These are phyloP conservation scores for Pheosia gnoma DNA, from an alignment of 2,888 invertebrate species.

Conservation along the genomic window DNA sequence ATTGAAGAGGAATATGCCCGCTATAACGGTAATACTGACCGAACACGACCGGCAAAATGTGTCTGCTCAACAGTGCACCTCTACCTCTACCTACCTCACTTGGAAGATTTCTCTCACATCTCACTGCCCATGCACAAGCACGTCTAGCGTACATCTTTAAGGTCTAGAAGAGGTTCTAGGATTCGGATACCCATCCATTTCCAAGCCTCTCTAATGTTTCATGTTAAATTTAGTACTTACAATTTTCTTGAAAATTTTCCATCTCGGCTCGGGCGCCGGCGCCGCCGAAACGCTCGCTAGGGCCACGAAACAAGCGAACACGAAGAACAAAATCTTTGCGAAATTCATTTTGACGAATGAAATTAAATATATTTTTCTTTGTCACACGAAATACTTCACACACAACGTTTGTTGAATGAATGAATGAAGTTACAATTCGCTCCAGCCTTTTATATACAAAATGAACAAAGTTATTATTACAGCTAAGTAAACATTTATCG, in stretches of 20 bases:
- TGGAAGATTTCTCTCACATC: background rate
- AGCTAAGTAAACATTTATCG: background rate
- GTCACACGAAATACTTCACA: slow-evolving; percentile 1
- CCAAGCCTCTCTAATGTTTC: no score
- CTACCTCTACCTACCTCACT: background rate
- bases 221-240: background rate
- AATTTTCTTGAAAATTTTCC: background rate
- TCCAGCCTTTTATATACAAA: background rate
- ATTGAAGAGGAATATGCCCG: background rate
- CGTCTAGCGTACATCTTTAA: no score
- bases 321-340: background rate
- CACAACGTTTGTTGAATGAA: slow-evolving; percentile 12
- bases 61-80: background rate
- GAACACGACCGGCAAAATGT: no score
- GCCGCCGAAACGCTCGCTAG: background rate
- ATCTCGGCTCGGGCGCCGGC: background rate
- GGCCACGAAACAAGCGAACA: background rate
- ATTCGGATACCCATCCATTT: no score
- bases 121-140: no score
- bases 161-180: no score
- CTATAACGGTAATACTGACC: background rate
- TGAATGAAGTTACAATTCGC: slow-evolving; percentile 8
- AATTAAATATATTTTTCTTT: no score
- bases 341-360: background rate
- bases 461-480: background rate